Evolutionary conservation across 2,797 vertebrate genomes (phyloP).

Genomic region (Amblyraja radiata): DNA sequence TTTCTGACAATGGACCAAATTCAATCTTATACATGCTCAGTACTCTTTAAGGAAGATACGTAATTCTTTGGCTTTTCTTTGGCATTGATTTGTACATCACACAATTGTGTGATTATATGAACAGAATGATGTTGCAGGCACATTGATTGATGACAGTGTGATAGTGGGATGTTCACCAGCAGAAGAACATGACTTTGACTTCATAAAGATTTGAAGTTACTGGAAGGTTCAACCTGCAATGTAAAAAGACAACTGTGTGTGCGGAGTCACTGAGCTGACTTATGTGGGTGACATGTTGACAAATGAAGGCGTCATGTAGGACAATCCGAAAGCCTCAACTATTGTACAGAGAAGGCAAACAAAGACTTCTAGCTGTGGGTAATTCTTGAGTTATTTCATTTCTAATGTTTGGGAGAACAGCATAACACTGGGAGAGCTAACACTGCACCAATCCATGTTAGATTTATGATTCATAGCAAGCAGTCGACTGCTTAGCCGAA

Average conservation of each 20-base stretch:
- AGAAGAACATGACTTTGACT: conserved; percentile 16
- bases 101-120: background rate
- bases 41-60: background rate
- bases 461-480: no score
- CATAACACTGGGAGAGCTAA: background rate
- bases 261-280: conserved; percentile 7
- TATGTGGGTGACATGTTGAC: conserved; percentile 27
- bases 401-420: background rate
- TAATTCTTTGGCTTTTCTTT: background rate
- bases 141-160: conserved; percentile 25
- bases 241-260: conserved; percentile 3
- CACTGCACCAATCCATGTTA: no score
- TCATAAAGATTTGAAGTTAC: conserved; percentile 10
- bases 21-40: no score
- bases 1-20: conserved; percentile 8
- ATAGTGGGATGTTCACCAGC: background rate
- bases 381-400: background rate
- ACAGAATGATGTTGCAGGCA: background rate
- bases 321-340: background rate
- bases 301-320: background rate
- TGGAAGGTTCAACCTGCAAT: conserved; percentile 22
- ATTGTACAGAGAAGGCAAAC: background rate
- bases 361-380: background rate
- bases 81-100: background rate
- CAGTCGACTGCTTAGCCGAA: no score